phyloP scores from a whole-genome alignment of 1,140 invertebrate species.

The Periplaneta americana region DNA sequence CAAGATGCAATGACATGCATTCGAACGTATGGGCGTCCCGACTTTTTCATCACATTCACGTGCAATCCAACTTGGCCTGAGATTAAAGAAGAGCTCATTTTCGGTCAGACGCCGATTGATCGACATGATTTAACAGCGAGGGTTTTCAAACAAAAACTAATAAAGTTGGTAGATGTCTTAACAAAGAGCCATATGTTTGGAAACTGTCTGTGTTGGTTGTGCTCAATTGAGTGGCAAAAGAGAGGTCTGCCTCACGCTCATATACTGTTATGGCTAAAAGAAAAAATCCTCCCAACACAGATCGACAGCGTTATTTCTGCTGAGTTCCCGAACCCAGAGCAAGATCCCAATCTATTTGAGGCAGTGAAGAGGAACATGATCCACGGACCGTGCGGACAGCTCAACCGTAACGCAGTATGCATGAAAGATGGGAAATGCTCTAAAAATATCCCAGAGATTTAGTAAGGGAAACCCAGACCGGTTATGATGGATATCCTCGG shows the following conservation, averaged over 20 bases:
- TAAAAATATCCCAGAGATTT: conserved; percentile 35
- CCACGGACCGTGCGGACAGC: conserved; percentile 30
- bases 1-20: too few relatives aligned
- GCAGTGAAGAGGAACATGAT: conserved; percentile 35
- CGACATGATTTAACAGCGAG: conserved; percentile 25
- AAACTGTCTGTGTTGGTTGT: too few relatives aligned
- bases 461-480: conserved; percentile 28
- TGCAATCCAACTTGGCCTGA: too few relatives aligned
- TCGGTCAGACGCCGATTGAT: too few relatives aligned
- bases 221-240: too few relatives aligned
- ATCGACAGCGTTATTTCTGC: too few relatives aligned
- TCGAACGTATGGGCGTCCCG: too few relatives aligned
- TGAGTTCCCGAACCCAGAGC: conserved; percentile 18
- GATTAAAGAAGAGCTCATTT: too few relatives aligned
- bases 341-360: conserved; percentile 28
- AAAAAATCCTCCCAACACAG: conserved; percentile 24
- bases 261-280: conserved; percentile 24
- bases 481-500: conserved; percentile 36
- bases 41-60: too few relatives aligned
- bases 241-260: too few relatives aligned
- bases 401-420: conserved; percentile 25
- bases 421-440: conserved; percentile 32
- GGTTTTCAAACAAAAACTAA: conserved; percentile 41
- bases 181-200: too few relatives aligned
- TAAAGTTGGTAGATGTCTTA: conserved; percentile 35